These are phyloP conservation scores for Thomomys bottae DNA, from an alignment of 2,113 vertebrate genomes.

Conservation along the genomic window DNA sequence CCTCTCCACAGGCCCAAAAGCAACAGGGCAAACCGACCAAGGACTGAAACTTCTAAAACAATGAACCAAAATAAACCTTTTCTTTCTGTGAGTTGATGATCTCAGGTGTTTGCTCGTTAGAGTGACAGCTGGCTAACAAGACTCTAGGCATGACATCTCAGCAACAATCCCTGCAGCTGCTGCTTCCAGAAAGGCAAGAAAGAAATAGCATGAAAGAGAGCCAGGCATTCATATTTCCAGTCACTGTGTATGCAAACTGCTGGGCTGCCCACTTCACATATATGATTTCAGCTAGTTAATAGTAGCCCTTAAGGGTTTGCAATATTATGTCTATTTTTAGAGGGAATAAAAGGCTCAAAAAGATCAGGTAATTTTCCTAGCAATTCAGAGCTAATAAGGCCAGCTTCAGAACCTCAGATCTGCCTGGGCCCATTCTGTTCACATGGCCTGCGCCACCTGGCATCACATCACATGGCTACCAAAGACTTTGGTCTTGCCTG, in stretches of 20 bases:
- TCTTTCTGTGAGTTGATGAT: neutral
- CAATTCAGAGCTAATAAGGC: neutral
- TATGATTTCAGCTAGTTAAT: neutral
- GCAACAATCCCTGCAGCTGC: neutral
- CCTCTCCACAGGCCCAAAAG: neutral
- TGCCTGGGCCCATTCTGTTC: neutral
- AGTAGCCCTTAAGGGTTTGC: neutral
- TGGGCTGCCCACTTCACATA: neutral
- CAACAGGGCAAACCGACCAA: neutral
- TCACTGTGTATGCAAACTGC: too few species aligned
- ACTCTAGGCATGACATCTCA: neutral
- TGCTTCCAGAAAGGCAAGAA: neutral
- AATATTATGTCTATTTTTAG: neutral
- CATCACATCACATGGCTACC: neutral
- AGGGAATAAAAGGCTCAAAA: conserved; percentile 13
- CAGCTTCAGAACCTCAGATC: neutral
- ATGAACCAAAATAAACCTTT: neutral
- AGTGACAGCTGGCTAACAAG: neutral
- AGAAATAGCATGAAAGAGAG: neutral
- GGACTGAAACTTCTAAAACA: neutral
- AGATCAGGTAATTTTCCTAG: neutral
- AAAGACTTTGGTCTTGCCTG: neutral
- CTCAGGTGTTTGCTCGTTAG: neutral
- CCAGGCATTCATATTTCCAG: neutral
- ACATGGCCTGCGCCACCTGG: too few species aligned